Base-by-base conservation (phyloP, 2,113 vertebrate genomes). In the Syngnathus typhle region DNA sequence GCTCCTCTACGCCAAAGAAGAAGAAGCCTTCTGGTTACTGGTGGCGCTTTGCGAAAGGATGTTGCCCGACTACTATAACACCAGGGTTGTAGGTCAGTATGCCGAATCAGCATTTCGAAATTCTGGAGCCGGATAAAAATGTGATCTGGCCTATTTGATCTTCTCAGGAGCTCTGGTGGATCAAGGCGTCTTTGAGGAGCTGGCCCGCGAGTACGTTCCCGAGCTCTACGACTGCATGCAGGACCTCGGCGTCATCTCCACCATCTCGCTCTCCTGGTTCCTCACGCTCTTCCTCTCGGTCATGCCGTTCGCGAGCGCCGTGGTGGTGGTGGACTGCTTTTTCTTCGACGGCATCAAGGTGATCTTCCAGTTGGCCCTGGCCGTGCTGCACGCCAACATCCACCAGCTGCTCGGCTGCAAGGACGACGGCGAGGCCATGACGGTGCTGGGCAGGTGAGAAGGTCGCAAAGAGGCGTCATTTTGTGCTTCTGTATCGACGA, bases 381-480 rank as follows among this genome's bases (percentile, higher is more conserved):
- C 95, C 0, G 96, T 99, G 74, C 90, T 99, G 51, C 94, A 99
- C 54, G 94, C 95, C 65, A 99, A 96, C 64, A 95, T 99, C 80
- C 92, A 96, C 80, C 95, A 98, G 72, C 92, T 99, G 72, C 89
- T 98, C 66, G 85, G 87, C 84, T 98, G 95, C 87, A 98, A 98
- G 88, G 97, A 99, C n/a, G 97, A 99, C 1, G 97, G 97, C 46
- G 97, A 99, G 88, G 97, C 97, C 82, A 98, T 99, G 97, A 99
- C 97, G 0, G 95, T 98, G 16, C 88, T 99, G 77, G 97, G 97
- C 85, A 96, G 95, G 97, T 98, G 88, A 83, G 74, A 59, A 10
- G 41, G 23, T 11, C 7, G 7, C 27, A 7, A 11, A 5, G 51
- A 44, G 21, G 49, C 2, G 52, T 5, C 49, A 7, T 16, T 18